phyloP scores from a whole-genome alignment of 2,113 vertebrate species.

The Amphiprion ocellaris region DNA sequence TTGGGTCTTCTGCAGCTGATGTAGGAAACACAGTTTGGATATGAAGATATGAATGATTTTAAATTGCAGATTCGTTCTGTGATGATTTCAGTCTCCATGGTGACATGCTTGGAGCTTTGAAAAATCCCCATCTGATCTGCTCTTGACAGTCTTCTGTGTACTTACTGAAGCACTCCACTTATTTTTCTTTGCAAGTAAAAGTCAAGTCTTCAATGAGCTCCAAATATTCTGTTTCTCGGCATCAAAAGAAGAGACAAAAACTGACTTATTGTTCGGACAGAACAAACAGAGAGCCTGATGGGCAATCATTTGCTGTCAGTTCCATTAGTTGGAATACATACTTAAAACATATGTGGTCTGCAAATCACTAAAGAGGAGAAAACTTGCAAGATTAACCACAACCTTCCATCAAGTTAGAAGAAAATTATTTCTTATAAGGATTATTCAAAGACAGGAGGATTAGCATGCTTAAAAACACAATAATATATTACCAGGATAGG shows the following conservation, averaged over 20 bases:
- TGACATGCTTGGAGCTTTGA: not conserved
- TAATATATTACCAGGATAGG: too few relatives aligned
- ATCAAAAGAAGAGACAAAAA: not conserved
- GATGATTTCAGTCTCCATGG: conserved; percentile 14
- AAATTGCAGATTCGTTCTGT: conserved; percentile 7
- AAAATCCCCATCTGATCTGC: not conserved
- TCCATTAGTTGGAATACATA: too few relatives aligned
- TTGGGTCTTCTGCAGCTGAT: not conserved
- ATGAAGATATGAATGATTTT: conserved; percentile 7
- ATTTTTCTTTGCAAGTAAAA: not conserved
- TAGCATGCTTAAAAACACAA: too few relatives aligned
- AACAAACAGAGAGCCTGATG: too few relatives aligned
- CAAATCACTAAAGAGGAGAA: too few relatives aligned
- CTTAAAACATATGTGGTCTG: too few relatives aligned
- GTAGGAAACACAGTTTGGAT: not conserved
- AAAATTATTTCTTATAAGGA: too few relatives aligned
- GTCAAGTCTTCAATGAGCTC: not conserved
- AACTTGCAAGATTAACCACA: too few relatives aligned
- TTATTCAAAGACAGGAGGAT: too few relatives aligned
- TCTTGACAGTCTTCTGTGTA: not conserved
- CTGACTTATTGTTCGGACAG: too few relatives aligned
- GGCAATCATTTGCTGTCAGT: too few relatives aligned
- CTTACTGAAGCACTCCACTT: not conserved
- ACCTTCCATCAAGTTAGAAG: too few relatives aligned
- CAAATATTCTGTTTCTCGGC: not conserved